Percentiles rank a stretch among this genome's conserved stretches.
phyloP scores from a whole-genome alignment of 2,113 vertebrate species.

The Indicator maculatus region DNA sequence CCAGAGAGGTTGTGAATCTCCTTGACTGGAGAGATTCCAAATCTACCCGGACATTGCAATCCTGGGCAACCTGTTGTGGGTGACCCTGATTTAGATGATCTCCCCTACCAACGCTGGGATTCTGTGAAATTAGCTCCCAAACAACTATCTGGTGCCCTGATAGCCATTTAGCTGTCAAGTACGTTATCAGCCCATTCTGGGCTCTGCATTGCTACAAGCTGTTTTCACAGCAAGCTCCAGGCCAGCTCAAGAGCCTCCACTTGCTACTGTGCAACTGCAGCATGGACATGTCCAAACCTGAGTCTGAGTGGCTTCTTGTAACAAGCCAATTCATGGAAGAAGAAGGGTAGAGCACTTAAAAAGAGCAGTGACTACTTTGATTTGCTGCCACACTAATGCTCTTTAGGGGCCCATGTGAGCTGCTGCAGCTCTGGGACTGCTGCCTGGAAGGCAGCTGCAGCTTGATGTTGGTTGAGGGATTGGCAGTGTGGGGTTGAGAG shows the following conservation, averaged over 20 bases:
- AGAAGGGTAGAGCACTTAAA: not conserved
- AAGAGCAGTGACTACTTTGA: not conserved
- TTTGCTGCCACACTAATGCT: not conserved
- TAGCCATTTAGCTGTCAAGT: not conserved
- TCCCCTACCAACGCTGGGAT: no score
- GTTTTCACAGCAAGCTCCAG: not conserved
- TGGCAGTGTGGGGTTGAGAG: not conserved
- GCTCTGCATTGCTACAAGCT: not conserved
- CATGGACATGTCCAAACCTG: not conserved
- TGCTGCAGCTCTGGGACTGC: not conserved
- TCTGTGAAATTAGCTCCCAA: not conserved
- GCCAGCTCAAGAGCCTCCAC: not conserved
- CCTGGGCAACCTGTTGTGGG: no score
- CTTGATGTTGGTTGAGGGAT: not conserved
- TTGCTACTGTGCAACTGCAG: no score
- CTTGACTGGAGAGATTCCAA: no score
- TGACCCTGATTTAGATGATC: no score
- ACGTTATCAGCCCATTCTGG: not conserved
- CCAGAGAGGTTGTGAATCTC: no score
- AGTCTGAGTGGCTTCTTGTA: not conserved
- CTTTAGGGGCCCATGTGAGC: not conserved
- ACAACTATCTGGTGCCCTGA: not conserved
- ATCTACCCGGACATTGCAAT: no score
- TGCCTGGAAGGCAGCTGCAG: not conserved
- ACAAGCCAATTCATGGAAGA: not conserved